Evolutionary conservation across 2,888 invertebrate genomes (phyloP).

Genomic region (Catonia carolina): DNA sequence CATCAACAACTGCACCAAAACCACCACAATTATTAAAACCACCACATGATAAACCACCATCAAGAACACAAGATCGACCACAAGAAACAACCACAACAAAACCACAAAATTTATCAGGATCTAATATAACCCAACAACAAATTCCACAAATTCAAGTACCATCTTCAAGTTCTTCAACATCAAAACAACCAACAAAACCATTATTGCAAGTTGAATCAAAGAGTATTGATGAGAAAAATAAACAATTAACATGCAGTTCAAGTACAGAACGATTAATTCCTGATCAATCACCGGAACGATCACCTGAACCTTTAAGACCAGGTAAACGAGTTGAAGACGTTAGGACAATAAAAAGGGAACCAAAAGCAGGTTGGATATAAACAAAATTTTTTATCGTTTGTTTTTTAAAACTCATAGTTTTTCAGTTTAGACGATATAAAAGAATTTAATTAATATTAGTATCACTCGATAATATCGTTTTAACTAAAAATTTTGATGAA

Average conservation of each 20-base stretch:
- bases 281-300: constrained; percentile 31
- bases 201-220: background rate
- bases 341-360: constrained; percentile 50
- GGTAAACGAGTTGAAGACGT: constrained; percentile 49
- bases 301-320: constrained; percentile 44
- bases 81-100: background rate
- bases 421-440: too few relatives aligned
- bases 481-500: too few relatives aligned
- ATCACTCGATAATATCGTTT: too few relatives aligned
- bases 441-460: too few relatives aligned
- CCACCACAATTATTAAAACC: background rate
- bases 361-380: constrained; percentile 56
- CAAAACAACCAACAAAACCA: background rate
- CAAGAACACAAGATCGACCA: background rate
- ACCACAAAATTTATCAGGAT: background rate
- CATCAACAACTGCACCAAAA: background rate
- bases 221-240: constrained; percentile 38
- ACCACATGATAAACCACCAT: background rate
- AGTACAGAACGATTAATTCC: constrained; percentile 51
- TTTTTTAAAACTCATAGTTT: background rate
- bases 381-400: background rate
- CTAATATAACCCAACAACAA: background rate
- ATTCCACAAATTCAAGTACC: background rate
- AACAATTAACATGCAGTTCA: constrained; percentile 39
- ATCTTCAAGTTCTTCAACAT: background rate